These are phyloP conservation scores for Blennius ocellaris DNA, from an alignment of 2,113 vertebrate species.

Conservation along the genomic window DNA sequence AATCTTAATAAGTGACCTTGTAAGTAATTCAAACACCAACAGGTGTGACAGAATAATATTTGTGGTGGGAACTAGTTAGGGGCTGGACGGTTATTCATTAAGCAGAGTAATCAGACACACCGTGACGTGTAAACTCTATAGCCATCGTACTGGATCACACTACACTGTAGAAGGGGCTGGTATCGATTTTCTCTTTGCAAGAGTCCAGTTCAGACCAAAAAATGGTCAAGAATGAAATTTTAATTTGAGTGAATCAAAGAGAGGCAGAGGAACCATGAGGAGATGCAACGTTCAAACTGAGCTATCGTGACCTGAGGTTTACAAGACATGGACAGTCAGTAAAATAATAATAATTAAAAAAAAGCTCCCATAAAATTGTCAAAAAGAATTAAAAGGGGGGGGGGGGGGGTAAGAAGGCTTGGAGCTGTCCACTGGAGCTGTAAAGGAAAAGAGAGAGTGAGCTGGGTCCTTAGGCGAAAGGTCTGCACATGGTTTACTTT, in stretches of 20 bases:
- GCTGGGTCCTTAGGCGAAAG: conserved; percentile 78
- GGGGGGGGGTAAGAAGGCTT: conserved; percentile 12
- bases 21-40: too few relatives aligned
- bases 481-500: conserved; percentile 56
- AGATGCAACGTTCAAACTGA: conserved; percentile 4
- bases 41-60: too few relatives aligned
- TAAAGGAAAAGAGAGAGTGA: conserved; percentile 73
- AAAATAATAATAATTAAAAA: background rate
- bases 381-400: conserved; percentile 20
- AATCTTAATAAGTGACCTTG: too few relatives aligned
- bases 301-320: conserved; percentile 15
- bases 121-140: too few relatives aligned
- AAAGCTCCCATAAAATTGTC: conserved; percentile 22
- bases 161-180: too few relatives aligned
- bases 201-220: background rate
- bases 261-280: background rate
- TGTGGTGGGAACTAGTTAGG: too few relatives aligned
- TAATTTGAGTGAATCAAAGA: background rate
- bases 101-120: too few relatives aligned
- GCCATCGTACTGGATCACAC: too few relatives aligned
- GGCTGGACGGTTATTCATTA: too few relatives aligned
- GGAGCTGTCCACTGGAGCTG: conserved; percentile 66
- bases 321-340: conserved; percentile 2
- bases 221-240: background rate
- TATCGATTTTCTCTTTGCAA: too few relatives aligned